Evolutionary conservation across 2,888 invertebrate genomes (phyloP), one percentile per base, ranked within the genome.

Genomic region (Automeris io): DNA sequence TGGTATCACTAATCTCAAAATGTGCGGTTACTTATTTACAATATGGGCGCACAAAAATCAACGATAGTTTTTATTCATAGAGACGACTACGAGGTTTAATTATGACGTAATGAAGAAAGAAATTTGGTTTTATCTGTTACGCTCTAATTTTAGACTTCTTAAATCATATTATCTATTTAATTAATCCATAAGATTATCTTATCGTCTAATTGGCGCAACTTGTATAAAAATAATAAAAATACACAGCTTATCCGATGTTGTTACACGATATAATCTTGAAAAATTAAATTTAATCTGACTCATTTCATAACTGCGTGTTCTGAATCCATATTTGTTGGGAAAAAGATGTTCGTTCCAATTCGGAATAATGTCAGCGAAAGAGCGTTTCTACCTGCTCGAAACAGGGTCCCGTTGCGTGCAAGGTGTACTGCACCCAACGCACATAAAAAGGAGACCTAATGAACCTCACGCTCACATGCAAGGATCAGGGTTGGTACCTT

Each of bases 331-430:
- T 79, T 78, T 70, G 67, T 55, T 58, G 48, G 61, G 71, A 74
- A 73, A 76, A 73, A 71, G 59, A 72, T 74, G 74, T 73, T 73
- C 70, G 75, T 70, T 61, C 64, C 62, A 63, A 78, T 59, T 49
- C 54, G 51, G 51, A 65, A 74, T 72, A 67, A 68, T 78, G 77
- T 77, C 79, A 78, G 73, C 68, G 53, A 62, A 60, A 66, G 43
- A 51, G 51, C 45, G 52, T 61, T 56, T 73, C 80, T 85, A 83
- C 83, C 85, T 86, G 83, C 82, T 73, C 53, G 53, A 70, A 66
- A 53, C 58, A 45, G 53, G 65, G 63, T 85, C 79, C 83, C 85
- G 82, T 83, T 82, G 82, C 78, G 71, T 74, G 83, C 83, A 83
- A 83, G 83, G 83, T 83, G 82, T 70, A 62, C 60, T 69, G 59